Evolutionary conservation across 92 coral and sea anemone species (phyloP).

Genomic region (Anthopleura xanthogrammica): DNA sequence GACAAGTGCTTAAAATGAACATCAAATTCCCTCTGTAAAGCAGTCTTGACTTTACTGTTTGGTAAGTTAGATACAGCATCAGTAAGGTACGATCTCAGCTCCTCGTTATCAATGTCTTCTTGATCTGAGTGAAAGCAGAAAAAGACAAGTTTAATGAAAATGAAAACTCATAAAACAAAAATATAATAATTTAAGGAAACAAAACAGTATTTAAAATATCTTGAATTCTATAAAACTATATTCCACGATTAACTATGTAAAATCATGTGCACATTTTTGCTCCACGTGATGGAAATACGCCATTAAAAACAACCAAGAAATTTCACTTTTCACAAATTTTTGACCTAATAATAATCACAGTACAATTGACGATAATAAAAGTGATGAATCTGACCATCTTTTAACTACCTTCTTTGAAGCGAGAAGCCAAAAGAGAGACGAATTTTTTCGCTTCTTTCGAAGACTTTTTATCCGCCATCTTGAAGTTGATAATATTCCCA

Average conservation of each 20-base stretch:
- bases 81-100: constrained; percentile 6
- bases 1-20: constrained; percentile 15
- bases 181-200: too few relatives aligned
- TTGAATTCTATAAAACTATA: too few relatives aligned
- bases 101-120: constrained; percentile 9
- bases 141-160: neutral
- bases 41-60: constrained; percentile 16
- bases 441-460: constrained; percentile 22
- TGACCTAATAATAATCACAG: neutral
- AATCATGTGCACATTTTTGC: too few relatives aligned
- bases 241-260: too few relatives aligned
- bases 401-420: constrained; percentile 13
- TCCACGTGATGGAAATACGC: neutral
- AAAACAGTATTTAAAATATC: too few relatives aligned
- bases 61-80: constrained; percentile 24
- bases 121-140: neutral
- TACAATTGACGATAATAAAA: neutral
- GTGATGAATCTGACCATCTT: neutral
- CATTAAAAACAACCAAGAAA: neutral
- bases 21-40: constrained; percentile 14
- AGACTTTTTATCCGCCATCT: neutral
- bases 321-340: neutral
- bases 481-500: too few relatives aligned
- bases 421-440: constrained; percentile 24
- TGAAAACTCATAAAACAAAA: too few relatives aligned